phyloP scores from a whole-genome alignment of 2,888 invertebrate genomes.

The Carabus problematicus region DNA sequence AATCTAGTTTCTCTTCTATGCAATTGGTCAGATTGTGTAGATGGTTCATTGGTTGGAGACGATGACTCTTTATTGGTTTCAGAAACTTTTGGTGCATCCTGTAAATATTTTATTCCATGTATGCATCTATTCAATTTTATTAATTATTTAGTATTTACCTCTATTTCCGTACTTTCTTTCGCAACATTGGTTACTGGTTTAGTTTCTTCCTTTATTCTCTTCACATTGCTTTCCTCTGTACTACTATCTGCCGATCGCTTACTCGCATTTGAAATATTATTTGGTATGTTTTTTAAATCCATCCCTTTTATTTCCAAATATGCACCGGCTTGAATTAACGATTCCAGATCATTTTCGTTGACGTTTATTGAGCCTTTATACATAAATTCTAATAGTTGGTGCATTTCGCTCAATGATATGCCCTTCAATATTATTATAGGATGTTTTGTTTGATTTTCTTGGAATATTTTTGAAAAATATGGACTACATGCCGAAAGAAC shows the following conservation, averaged over 20 bases:
- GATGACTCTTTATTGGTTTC: not conserved
- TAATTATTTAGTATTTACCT: not conserved
- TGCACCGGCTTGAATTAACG: conserved; percentile 34
- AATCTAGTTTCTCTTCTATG: conserved; percentile 34
- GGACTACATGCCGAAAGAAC: conserved; percentile 37
- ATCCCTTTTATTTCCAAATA: conserved; percentile 39
- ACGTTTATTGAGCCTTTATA: conserved; percentile 38
- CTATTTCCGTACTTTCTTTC: not conserved
- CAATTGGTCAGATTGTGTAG: conserved; percentile 9
- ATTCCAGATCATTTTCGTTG: conserved; percentile 28
- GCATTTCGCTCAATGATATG: conserved; percentile 27
- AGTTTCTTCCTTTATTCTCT: conserved; percentile 11
- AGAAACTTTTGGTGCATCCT: not conserved
- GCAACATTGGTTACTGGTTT: not conserved
- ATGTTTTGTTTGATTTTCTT: conserved; percentile 31
- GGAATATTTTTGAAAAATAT: conserved; percentile 36
- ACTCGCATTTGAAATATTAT: conserved; percentile 18
- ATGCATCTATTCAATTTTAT: not conserved
- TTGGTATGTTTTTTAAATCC: conserved; percentile 34
- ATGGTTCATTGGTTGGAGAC: not conserved
- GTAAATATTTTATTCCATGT: not conserved
- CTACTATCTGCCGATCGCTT: conserved; percentile 6
- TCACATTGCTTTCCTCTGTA: conserved; percentile 4
- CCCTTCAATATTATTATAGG: conserved; percentile 32
- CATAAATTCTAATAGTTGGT: conserved; percentile 35